Conservation (phyloP, 1,140 invertebrate genomes). For the Drosophila paulistorum region DNA sequence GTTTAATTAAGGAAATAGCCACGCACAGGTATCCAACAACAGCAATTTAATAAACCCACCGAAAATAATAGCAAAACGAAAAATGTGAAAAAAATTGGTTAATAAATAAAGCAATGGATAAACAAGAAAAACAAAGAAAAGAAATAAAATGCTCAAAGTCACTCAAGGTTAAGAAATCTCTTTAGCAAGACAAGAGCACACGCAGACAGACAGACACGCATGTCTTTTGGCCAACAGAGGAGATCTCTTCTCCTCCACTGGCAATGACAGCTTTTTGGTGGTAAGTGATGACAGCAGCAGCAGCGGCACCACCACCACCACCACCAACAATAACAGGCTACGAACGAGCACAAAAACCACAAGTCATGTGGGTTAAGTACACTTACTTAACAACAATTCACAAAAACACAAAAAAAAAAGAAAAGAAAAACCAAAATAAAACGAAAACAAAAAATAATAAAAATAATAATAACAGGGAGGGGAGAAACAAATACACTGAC, state of each 20-base stretch:
- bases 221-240: slow-evolving; percentile 28
- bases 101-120: slow-evolving; percentile 55
- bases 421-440: not conserved
- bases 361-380: slow-evolving; percentile 81
- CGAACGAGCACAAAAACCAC: slow-evolving; percentile 60
- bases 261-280: slow-evolving; percentile 70
- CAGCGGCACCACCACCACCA: not conserved
- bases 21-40: slow-evolving; percentile 44
- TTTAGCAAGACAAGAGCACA: slow-evolving; percentile 35
- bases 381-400: slow-evolving; percentile 80
- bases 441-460: slow-evolving; percentile 11
- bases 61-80: slow-evolving; percentile 42
- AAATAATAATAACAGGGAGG: slow-evolving; percentile 10
- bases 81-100: slow-evolving; percentile 60
- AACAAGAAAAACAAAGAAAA: slow-evolving; percentile 20
- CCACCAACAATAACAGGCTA: slow-evolving; percentile 23
- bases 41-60: slow-evolving; percentile 60
- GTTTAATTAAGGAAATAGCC: slow-evolving; percentile 77
- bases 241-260: slow-evolving; percentile 33
- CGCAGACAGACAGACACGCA: slow-evolving; percentile 35
- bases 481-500: slow-evolving; percentile 45
- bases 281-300: slow-evolving; percentile 64
- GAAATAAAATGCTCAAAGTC: slow-evolving; percentile 63
- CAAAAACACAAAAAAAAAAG: not conserved
- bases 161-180: slow-evolving; percentile 79